These are phyloP conservation scores for Cyprinodon diabolis DNA, from an alignment of 2,797 vertebrate genomes.

Conservation along the genomic window DNA sequence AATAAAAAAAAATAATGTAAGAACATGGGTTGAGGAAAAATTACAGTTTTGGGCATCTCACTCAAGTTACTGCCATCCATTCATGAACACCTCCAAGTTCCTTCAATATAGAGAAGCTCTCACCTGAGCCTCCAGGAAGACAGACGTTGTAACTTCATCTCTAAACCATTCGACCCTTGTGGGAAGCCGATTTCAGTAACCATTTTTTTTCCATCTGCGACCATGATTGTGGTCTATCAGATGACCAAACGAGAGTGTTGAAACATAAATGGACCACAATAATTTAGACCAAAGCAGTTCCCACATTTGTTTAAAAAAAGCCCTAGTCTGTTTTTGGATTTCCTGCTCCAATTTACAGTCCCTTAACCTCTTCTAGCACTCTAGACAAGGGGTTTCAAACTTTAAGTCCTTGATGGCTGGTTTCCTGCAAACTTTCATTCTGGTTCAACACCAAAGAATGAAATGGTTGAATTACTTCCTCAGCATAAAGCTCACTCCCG, in stretches of 20 bases:
- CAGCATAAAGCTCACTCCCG: no score
- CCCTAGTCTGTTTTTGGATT: no score
- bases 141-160: background rate
- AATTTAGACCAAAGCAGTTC: background rate
- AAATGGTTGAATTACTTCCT: no score
- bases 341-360: no score
- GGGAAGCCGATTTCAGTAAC: background rate
- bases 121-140: background rate
- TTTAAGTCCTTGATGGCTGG: no score
- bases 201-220: background rate
- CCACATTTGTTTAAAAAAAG: no score
- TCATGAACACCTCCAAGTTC: no score
- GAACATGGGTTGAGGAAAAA: constrained; percentile 21
- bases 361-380: no score
- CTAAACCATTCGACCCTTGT: background rate
- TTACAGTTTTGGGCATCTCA: background rate
- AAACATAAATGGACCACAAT: background rate
- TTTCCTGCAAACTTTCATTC: no score
- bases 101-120: background rate
- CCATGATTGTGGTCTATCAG: background rate
- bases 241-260: background rate
- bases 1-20: constrained; percentile 9
- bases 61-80: no score
- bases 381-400: no score
- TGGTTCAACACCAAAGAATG: no score